phyloP scores from a whole-genome alignment of 2,113 vertebrate genomes.

The Antechinus stuartii region DNA sequence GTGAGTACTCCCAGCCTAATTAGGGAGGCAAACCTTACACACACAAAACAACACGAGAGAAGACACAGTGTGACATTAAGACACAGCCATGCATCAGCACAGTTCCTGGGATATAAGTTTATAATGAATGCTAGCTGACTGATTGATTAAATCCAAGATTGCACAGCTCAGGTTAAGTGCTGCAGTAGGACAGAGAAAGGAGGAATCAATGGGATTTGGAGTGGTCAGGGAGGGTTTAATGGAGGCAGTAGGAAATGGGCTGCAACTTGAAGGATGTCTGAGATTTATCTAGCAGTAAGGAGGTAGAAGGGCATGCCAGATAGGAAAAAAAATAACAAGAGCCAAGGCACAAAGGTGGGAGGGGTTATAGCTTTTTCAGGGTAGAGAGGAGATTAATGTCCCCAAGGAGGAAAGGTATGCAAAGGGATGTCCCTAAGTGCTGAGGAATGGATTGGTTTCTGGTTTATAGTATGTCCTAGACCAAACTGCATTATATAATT shows the following conservation, averaged over 20 bases:
- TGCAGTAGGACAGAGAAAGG: background rate
- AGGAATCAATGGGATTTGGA: background rate
- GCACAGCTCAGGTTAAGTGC: background rate
- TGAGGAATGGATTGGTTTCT: background rate
- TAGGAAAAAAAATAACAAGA: background rate
- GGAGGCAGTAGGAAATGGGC: background rate
- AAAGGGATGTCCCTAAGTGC: background rate
- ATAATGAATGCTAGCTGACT: background rate
- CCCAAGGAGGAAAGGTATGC: background rate
- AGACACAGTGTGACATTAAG: background rate
- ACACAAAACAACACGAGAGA: background rate
- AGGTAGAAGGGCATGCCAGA: background rate
- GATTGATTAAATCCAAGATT: background rate
- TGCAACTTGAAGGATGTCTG: background rate
- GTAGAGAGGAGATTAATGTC: background rate
- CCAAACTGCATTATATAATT: background rate
- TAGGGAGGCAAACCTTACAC: background rate
- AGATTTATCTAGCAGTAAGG: background rate
- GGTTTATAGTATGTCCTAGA: background rate
- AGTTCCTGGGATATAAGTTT: background rate
- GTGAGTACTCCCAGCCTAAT: background rate
- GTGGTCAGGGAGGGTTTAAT: background rate
- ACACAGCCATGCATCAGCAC: background rate
- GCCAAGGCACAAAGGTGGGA: background rate
- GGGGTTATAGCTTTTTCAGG: background rate